phyloP scores from a whole-genome alignment of 2,797 vertebrate genomes.

The Ctenosaura bakeri region DNA sequence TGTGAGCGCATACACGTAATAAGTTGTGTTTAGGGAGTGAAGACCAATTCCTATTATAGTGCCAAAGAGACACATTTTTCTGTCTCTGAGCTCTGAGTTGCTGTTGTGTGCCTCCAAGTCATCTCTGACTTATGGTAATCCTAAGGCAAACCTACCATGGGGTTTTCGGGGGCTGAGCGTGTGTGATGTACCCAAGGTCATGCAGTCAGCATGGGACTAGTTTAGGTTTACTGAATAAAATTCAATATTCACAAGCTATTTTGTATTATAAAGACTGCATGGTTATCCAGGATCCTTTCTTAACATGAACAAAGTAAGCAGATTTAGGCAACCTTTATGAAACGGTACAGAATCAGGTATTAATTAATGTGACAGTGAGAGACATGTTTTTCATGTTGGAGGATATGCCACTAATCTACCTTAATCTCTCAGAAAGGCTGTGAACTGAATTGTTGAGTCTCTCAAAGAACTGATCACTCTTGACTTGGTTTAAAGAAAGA shows the following conservation, averaged over 20 bases:
- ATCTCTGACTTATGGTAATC: no score
- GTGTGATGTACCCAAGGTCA: no score
- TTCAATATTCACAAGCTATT: background rate
- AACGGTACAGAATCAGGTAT: conserved; percentile 20
- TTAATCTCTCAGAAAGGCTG: conserved; percentile 19
- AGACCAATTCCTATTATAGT: background rate
- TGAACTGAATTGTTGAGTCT: conserved; percentile 23
- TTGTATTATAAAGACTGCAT: background rate
- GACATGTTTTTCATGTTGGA: background rate
- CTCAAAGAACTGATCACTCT: conserved; percentile 29
- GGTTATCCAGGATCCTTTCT: conserved; percentile 5
- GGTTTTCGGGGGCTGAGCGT: no score
- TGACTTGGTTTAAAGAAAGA: conserved; percentile 47
- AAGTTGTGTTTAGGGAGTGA: background rate
- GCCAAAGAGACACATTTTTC: background rate
- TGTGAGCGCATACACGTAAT: background rate
- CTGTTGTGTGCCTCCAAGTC: no score
- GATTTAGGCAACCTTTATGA: background rate
- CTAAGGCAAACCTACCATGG: no score
- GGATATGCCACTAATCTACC: conserved; percentile 30
- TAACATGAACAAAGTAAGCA: conserved; percentile 39
- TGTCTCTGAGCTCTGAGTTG: no score
- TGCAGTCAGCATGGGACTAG: no score
- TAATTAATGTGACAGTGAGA: conserved; percentile 34
- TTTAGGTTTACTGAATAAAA: background rate